These are phyloP conservation scores for Drosophila chauvacae DNA, from an alignment of 1,140 invertebrate species.

Conservation along the genomic window DNA sequence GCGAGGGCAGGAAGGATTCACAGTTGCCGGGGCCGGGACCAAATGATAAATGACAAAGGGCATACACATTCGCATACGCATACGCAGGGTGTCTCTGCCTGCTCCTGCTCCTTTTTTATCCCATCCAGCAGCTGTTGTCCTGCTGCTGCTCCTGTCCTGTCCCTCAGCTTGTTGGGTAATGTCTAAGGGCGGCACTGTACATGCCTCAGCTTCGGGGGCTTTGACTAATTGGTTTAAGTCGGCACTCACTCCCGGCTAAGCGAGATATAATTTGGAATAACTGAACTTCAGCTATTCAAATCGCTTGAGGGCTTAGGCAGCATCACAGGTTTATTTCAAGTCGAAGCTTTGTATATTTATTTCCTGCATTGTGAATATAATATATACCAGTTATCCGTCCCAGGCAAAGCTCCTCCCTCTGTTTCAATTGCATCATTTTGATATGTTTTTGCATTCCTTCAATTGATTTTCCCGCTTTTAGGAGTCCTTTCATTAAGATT, in stretches of 20 bases:
- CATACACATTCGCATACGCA: conserved; percentile 36
- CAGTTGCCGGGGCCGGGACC: conserved; percentile 27
- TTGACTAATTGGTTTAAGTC: conserved; percentile 20
- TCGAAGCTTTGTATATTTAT: background rate
- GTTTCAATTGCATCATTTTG: background rate
- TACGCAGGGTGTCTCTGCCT: conserved; percentile 19
- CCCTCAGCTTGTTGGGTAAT: conserved; percentile 33
- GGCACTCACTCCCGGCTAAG: background rate
- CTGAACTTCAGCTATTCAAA: no score
- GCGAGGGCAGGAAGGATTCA: conserved; percentile 37
- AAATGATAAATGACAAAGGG: conserved; percentile 62
- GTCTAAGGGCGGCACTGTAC: conserved; percentile 13
- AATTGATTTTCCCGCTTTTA: background rate
- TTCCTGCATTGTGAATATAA: background rate
- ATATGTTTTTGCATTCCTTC: background rate
- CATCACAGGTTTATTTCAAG: background rate
- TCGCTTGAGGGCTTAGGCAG: background rate
- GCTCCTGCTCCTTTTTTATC: background rate
- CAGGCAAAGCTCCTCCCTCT: background rate
- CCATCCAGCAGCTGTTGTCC: conserved; percentile 7
- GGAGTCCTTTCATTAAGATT: background rate
- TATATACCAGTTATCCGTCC: background rate
- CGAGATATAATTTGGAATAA: background rate
- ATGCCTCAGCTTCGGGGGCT: conserved; percentile 6
- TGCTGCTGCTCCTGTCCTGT: conserved; percentile 19